A percentile compares a stretch with the other conserved stretches of the same genome.
Conservation (phyloP, 2,888 invertebrate genomes). For the Rhingia campestris region DNA sequence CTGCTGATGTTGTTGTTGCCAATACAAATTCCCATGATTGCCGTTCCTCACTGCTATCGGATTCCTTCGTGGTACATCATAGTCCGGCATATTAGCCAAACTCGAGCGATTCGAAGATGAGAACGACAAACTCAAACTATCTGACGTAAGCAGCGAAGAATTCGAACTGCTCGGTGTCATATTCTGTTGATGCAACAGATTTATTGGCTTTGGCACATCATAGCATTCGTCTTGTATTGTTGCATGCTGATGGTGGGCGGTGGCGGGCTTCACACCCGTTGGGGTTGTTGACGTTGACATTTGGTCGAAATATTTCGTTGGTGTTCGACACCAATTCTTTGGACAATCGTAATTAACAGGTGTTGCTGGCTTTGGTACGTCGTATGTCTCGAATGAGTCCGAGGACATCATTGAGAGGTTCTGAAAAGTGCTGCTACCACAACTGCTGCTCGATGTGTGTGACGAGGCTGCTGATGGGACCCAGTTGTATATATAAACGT, state of each 20-base stretch:
- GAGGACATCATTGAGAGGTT: constrained; percentile 80
- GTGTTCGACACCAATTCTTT: constrained; percentile 83
- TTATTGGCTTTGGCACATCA: constrained; percentile 86
- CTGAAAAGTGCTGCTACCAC: constrained; percentile 76
- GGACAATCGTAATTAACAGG: constrained; percentile 85
- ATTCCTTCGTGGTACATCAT: constrained; percentile 86
- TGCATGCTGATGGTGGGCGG: constrained; percentile 70
- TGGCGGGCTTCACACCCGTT: constrained; percentile 76
- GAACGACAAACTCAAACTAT: constrained; percentile 84
- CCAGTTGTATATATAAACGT: constrained; percentile 88
- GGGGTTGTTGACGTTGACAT: constrained; percentile 82
- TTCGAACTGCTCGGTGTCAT: constrained; percentile 88
- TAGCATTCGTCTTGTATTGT: constrained; percentile 84
- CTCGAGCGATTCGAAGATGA: constrained; percentile 84
- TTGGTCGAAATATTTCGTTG: constrained; percentile 79
- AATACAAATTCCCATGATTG: constrained; percentile 65
- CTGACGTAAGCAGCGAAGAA: constrained; percentile 86
- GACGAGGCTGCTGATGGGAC: constrained; percentile 80
- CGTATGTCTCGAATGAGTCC: constrained; percentile 82
- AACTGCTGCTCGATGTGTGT: constrained; percentile 70
- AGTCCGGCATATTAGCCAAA: constrained; percentile 86
- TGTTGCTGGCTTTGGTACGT: constrained; percentile 86
- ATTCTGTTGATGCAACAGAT: constrained; percentile 83
- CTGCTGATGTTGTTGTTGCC: constrained; percentile 71
- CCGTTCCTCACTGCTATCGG: constrained; percentile 81